Conservation (phyloP, 2,113 vertebrate species). For the Puma concolor region DNA sequence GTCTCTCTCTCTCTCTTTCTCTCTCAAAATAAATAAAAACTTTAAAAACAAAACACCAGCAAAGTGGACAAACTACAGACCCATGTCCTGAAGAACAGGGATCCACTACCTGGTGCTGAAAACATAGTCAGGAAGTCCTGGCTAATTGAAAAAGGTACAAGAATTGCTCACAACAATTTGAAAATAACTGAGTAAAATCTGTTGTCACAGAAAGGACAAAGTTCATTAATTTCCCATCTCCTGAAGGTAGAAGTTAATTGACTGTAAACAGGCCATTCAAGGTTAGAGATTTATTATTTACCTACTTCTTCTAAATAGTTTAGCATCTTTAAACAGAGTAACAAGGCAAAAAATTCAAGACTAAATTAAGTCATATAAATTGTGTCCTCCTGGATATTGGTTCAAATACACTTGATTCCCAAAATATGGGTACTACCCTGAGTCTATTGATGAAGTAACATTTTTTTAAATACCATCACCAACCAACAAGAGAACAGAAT, state of each 20-base stretch:
- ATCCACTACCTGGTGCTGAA: not conserved
- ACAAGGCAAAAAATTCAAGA: conserved; percentile 55
- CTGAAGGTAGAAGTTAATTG: conserved; percentile 69
- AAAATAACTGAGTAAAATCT: conserved; percentile 61
- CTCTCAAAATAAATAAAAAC: too few species aligned
- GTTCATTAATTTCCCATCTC: conserved; percentile 66
- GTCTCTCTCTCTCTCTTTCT: too few species aligned
- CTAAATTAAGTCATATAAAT: conserved; percentile 61
- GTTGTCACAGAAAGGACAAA: conserved; percentile 55
- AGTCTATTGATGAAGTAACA: not conserved
- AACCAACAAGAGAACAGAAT: not conserved
- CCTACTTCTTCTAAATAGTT: conserved; percentile 64
- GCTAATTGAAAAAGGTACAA: conserved; percentile 37
- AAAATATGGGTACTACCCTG: not conserved
- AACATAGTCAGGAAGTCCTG: not conserved
- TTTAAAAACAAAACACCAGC: not conserved
- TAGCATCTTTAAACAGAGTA: conserved; percentile 57
- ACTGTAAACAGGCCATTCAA: conserved; percentile 48
- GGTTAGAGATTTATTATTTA: conserved; percentile 73
- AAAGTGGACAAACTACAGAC: not conserved
- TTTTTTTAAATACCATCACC: not conserved
- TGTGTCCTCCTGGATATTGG: conserved; percentile 30
- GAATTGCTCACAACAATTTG: conserved; percentile 43
- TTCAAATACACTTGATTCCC: conserved; percentile 29
- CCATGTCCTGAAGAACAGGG: not conserved